Evolutionary conservation across 1,140 invertebrate genomes (phyloP).

Genomic region (Anastatus disparis): DNA sequence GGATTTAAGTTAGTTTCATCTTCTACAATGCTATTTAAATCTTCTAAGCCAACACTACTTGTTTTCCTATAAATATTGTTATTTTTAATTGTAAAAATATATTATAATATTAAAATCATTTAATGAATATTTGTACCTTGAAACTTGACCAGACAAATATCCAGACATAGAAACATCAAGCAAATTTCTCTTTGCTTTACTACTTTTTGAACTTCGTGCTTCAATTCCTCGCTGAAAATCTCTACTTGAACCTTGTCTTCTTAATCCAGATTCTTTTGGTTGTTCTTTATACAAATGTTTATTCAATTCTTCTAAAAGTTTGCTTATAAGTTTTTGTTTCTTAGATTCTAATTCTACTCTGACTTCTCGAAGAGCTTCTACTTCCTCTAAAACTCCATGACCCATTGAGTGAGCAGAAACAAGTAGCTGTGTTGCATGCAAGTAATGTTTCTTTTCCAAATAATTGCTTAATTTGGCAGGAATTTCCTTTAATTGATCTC

Average conservation of each 20-base stretch:
- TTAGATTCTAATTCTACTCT: slow-evolving; percentile 76
- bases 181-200: slow-evolving; percentile 54
- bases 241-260: slow-evolving; percentile 72
- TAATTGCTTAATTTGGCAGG: slow-evolving; percentile 79
- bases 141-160: slow-evolving; percentile 41
- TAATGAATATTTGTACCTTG: slow-evolving; percentile 43
- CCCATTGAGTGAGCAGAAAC: slow-evolving; percentile 76
- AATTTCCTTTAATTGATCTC: slow-evolving; percentile 82
- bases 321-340: slow-evolving; percentile 78
- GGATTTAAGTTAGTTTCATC: slow-evolving; percentile 73
- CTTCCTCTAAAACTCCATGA: slow-evolving; percentile 77
- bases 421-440: slow-evolving; percentile 86
- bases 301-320: slow-evolving; percentile 78
- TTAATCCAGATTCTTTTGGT: slow-evolving; percentile 69
- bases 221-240: slow-evolving; percentile 70
- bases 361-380: slow-evolving; percentile 85
- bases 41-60: slow-evolving; percentile 46
- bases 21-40: slow-evolving; percentile 68
- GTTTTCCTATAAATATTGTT: slow-evolving; percentile 41
- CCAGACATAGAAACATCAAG: slow-evolving; percentile 48
- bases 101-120: slow-evolving; percentile 20
- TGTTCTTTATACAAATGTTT: slow-evolving; percentile 80
- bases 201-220: slow-evolving; percentile 64
- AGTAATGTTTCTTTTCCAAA: slow-evolving; percentile 81
- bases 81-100: slow-evolving; percentile 12